Conservation (phyloP, 1,140 invertebrate genomes). For the Metaphire vulgaris region DNA sequence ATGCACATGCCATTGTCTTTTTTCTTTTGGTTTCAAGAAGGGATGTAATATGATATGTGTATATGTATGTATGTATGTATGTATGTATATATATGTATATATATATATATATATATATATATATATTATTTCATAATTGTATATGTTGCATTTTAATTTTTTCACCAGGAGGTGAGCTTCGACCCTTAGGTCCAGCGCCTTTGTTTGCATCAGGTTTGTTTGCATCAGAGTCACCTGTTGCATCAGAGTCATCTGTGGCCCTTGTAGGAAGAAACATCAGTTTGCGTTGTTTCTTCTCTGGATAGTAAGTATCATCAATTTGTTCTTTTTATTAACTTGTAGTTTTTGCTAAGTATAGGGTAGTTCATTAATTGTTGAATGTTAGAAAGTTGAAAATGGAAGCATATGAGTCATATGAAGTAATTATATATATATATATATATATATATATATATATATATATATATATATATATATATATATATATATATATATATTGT, state of each 20-base stretch:
- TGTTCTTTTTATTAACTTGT: too few relatives aligned
- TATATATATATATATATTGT: not conserved
- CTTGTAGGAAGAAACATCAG: not conserved
- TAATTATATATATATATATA: not conserved
- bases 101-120: not conserved
- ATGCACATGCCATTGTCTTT: too few relatives aligned
- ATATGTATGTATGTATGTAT: not conserved
- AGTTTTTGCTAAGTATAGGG: too few relatives aligned
- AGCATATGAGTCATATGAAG: too few relatives aligned
- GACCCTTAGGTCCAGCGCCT: not conserved
- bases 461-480: not conserved
- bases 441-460: not conserved
- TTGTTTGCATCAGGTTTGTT: not conserved
- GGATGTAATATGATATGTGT: too few relatives aligned
- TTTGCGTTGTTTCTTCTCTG: not conserved
- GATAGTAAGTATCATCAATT: not conserved
- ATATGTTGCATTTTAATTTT: not conserved
- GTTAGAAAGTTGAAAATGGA: too few relatives aligned
- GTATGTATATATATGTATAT: not conserved
- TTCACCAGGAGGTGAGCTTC: not conserved
- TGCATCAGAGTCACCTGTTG: not conserved
- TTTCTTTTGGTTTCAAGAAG: too few relatives aligned
- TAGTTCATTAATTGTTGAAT: too few relatives aligned
- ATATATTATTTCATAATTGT: not conserved
- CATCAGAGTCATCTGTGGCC: not conserved